phyloP scores from a whole-genome alignment of 2,888 invertebrate genomes.

The Amiota minor region DNA sequence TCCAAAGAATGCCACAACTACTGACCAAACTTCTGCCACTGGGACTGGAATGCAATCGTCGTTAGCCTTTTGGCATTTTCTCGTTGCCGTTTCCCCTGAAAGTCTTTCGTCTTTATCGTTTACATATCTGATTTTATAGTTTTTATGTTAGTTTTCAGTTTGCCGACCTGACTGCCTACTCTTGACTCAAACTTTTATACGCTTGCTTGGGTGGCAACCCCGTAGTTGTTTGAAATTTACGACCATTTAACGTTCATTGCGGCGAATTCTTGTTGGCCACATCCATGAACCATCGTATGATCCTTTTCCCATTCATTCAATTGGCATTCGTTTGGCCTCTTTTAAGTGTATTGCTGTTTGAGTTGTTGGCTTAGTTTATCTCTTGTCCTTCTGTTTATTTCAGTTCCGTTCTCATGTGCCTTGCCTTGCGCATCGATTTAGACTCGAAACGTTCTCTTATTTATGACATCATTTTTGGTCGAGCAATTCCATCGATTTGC shows the following conservation, averaged over 20 bases:
- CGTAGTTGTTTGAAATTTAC: constrained; percentile 7
- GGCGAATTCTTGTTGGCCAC: constrained; percentile 16
- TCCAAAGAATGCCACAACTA: too few relatives aligned
- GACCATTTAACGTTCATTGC: constrained; percentile 25
- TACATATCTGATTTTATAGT: constrained; percentile 20
- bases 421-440: neutral
- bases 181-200: neutral
- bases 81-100: neutral
- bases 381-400: neutral
- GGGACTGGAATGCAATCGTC: neutral
- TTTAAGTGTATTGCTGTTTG: constrained; percentile 14
- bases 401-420: neutral
- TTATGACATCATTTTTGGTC: constrained; percentile 23
- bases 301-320: neutral
- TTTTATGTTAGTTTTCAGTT: constrained; percentile 17
- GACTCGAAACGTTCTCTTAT: constrained; percentile 11
- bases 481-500: constrained; percentile 12
- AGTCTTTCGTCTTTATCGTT: neutral
- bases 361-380: neutral
- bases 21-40: too few relatives aligned
- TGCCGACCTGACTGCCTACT: neutral
- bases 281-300: neutral
- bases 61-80: constrained; percentile 2
- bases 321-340: neutral
- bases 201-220: neutral